Percentiles rank a stretch among this genome's conserved stretches.
These are phyloP conservation scores for Platyrinchus mystaceus DNA, from an alignment of 2,797 vertebrate genomes.

Conservation along the genomic window DNA sequence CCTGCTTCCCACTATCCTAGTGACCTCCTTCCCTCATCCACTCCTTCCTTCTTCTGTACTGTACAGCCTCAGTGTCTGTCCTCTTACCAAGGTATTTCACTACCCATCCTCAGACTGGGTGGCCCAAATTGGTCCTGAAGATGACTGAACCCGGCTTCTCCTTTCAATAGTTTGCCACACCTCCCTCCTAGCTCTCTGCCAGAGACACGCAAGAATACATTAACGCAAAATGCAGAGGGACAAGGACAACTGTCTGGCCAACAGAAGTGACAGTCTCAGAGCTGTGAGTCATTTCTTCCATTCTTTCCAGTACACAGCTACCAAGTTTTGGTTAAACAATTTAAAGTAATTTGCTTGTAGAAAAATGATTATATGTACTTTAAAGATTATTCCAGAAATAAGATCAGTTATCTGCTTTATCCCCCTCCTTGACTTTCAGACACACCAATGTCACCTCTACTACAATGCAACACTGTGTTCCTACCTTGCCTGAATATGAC, in stretches of 20 bases:
- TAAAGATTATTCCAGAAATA: background rate
- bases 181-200: background rate
- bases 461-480: background rate
- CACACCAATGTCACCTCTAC: background rate
- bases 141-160: background rate
- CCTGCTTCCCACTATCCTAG: background rate
- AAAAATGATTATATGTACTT: background rate
- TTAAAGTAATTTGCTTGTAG: background rate
- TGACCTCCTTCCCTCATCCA: background rate
- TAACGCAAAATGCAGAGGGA: background rate
- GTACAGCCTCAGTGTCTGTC: background rate
- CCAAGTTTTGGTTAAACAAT: background rate
- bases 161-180: background rate
- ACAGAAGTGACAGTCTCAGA: background rate
- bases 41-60: background rate
- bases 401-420: background rate
- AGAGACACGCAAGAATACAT: background rate
- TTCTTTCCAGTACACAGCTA: background rate
- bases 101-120: background rate
- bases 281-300: background rate
- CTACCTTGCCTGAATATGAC: constrained; percentile 83
- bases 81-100: background rate
- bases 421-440: background rate
- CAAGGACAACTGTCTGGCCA: background rate
- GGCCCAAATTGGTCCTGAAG: background rate